These are phyloP conservation scores for Mythimna albipuncta DNA, from an alignment of 2,888 invertebrate genomes.

Conservation along the genomic window DNA sequence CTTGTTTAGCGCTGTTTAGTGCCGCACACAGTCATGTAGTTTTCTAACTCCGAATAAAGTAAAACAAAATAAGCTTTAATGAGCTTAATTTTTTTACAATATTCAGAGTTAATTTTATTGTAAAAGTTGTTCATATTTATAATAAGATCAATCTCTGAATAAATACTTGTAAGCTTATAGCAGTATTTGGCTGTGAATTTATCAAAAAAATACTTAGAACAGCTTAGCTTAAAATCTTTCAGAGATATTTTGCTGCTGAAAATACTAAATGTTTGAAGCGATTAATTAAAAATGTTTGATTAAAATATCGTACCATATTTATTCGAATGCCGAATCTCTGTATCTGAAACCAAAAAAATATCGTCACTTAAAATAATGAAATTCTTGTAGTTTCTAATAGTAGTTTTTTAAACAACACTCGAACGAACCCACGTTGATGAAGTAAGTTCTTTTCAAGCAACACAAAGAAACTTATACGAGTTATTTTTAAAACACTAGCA, in stretches of 20 bases:
- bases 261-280: neutral
- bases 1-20: too few relatives aligned
- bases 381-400: too few relatives aligned
- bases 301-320: conserved; percentile 21
- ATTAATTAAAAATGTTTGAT: neutral
- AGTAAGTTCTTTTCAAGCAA: too few relatives aligned
- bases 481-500: too few relatives aligned
- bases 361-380: neutral
- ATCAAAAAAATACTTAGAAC: neutral
- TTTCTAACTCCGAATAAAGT: too few relatives aligned
- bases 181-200: neutral
- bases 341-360: conserved; percentile 9
- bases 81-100: neutral
- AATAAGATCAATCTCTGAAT: neutral
- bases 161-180: neutral
- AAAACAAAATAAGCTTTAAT: too few relatives aligned
- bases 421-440: too few relatives aligned
- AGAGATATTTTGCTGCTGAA: too few relatives aligned
- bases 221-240: too few relatives aligned
- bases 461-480: too few relatives aligned
- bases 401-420: too few relatives aligned
- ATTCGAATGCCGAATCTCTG: conserved; percentile 15
- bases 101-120: neutral
- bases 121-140: neutral
- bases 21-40: too few relatives aligned